A percentile compares a stretch with the other conserved stretches of the same genome.
These are phyloP conservation scores for Matsumyia berberina DNA, from an alignment of 2,888 invertebrate genomes.

Conservation along the genomic window DNA sequence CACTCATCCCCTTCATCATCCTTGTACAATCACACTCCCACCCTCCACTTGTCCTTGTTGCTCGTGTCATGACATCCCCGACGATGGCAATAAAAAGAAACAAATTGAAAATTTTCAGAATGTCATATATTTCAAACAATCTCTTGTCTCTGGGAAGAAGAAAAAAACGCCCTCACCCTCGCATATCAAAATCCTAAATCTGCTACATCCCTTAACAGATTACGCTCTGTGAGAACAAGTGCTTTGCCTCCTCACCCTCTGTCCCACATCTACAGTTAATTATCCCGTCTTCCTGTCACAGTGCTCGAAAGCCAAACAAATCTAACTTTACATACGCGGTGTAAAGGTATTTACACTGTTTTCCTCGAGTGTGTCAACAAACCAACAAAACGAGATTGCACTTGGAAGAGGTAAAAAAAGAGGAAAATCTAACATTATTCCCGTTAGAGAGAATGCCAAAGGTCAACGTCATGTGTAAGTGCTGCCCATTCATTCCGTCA, in stretches of 20 bases:
- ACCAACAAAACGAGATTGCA: constrained; percentile 54
- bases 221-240: constrained; percentile 42
- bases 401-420: constrained; percentile 20
- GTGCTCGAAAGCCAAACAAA: constrained; percentile 15
- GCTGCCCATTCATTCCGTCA: constrained; percentile 66
- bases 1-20: constrained; percentile 53
- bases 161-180: constrained; percentile 35
- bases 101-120: constrained; percentile 63
- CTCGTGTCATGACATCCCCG: constrained; percentile 1
- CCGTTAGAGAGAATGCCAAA: constrained; percentile 59
- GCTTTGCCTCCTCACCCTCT: constrained; percentile 33
- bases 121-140: constrained; percentile 41
- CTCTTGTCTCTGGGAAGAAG: not conserved
- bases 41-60: constrained; percentile 16
- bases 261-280: constrained; percentile 56
- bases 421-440: constrained; percentile 17
- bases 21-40: not conserved
- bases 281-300: constrained; percentile 66
- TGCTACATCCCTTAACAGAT: constrained; percentile 27
- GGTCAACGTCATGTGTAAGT: constrained; percentile 74
- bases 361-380: constrained; percentile 48
- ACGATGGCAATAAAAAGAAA: constrained; percentile 64
- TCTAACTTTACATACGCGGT: constrained; percentile 31
- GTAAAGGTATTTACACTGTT: constrained; percentile 65
- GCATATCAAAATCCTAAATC: constrained; percentile 17